Conservation (phyloP, 1,140 invertebrate genomes). For the Lepidotrigona ventralis region DNA sequence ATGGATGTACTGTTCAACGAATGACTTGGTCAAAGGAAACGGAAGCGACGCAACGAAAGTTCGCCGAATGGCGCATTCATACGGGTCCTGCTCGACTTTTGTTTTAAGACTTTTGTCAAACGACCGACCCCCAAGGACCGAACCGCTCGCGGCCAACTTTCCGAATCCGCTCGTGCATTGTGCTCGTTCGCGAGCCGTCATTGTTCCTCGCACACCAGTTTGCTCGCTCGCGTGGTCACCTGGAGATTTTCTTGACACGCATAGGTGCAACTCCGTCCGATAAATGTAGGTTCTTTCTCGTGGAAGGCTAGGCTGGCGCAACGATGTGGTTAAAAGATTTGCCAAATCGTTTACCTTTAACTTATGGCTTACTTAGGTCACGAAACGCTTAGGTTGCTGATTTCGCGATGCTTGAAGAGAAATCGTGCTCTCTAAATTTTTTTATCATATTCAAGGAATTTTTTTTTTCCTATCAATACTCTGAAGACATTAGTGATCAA, state of each 20-base stretch:
- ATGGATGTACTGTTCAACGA: constrained; percentile 56
- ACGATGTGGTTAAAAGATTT: neutral
- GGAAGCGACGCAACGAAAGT: constrained; percentile 61
- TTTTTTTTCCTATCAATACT: too few relatives aligned
- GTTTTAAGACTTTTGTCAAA: constrained; percentile 65
- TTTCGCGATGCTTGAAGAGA: neutral
- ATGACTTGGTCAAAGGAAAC: constrained; percentile 66
- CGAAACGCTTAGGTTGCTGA: neutral
- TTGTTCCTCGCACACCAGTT: constrained; percentile 45
- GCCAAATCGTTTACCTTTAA: neutral
- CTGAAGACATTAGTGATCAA: too few relatives aligned
- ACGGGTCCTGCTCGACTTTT: constrained; percentile 49
- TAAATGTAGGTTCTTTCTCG: neutral
- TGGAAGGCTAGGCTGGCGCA: neutral
- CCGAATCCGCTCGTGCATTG: constrained; percentile 38
- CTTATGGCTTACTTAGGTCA: neutral
- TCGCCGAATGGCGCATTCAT: constrained; percentile 54
- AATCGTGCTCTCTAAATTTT: neutral
- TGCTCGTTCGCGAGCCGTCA: constrained; percentile 39
- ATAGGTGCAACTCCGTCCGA: neutral
- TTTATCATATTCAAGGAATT: too few relatives aligned
- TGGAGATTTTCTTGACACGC: constrained; percentile 43
- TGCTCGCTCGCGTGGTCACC: constrained; percentile 33
- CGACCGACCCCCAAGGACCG: constrained; percentile 29
- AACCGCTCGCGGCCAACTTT: constrained; percentile 51